These are phyloP conservation scores for Gadus macrocephalus DNA, from an alignment of 2,113 vertebrate species.

Conservation along the genomic window DNA sequence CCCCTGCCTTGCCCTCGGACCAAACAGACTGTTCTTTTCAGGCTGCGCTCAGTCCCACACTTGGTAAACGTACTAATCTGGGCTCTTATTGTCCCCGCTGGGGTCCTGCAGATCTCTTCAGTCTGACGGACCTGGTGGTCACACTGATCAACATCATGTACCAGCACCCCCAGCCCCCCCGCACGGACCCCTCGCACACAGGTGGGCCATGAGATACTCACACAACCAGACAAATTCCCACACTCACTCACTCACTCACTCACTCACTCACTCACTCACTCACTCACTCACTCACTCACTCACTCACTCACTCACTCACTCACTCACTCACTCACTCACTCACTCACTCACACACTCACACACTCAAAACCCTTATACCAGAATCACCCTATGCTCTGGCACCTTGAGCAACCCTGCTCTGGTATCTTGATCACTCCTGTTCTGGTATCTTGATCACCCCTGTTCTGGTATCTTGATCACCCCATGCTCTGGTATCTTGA, in stretches of 20 bases:
- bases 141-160: conserved; percentile 82
- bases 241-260: neutral
- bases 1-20: no score
- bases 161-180: conserved; percentile 73
- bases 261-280: neutral
- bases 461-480: no score
- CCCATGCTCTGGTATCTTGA: no score
- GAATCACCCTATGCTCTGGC: no score
- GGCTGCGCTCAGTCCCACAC: no score
- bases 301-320: conserved; percentile 4
- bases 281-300: neutral
- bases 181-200: conserved; percentile 54
- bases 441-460: no score
- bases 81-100: neutral
- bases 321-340: neutral
- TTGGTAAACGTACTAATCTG: neutral
- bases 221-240: neutral
- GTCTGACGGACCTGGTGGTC: conserved; percentile 80
- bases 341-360: neutral
- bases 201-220: conserved; percentile 66
- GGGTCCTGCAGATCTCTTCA: conserved; percentile 70
- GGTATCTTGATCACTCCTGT: no score
- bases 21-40: no score
- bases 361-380: no score
- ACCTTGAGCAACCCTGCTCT: no score